These are phyloP conservation scores for Chrosomus eos DNA, from an alignment of 2,797 vertebrate species.

Conservation along the genomic window DNA sequence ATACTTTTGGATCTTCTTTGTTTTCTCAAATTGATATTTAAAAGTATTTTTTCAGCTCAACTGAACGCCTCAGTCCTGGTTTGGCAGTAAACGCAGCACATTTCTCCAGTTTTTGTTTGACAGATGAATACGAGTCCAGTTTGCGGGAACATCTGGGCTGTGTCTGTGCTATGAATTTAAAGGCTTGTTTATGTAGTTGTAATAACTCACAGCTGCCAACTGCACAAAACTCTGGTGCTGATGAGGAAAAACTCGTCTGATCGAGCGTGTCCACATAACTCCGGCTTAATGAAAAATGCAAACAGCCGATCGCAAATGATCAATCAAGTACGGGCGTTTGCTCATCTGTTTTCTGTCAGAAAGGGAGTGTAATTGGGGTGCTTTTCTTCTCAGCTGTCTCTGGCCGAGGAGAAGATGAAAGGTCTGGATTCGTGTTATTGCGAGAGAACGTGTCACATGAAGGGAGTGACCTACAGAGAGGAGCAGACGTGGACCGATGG, in stretches of 20 bases:
- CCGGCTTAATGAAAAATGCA: constrained; percentile 3
- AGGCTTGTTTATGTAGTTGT: constrained; percentile 4
- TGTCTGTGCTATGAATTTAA: constrained; percentile 19
- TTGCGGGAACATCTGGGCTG: constrained; percentile 2
- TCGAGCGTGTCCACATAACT: constrained; percentile 1
- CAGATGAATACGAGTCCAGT: constrained; percentile 5
- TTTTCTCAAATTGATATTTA: not conserved
- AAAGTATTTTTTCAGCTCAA: too few relatives aligned
- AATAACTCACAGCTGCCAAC: constrained; percentile 7
- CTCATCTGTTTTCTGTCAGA: not conserved
- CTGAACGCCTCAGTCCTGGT: not conserved
- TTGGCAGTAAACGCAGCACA: not conserved
- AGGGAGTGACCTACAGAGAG: constrained; percentile 82
- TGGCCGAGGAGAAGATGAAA: constrained; percentile 86
- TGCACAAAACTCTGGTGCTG: not conserved
- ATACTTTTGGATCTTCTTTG: not conserved
- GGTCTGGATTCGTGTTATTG: constrained; percentile 88
- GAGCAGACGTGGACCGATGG: constrained; percentile 85
- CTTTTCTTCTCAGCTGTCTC: constrained; percentile 74
- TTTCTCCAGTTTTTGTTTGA: not conserved
- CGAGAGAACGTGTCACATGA: constrained; percentile 84
- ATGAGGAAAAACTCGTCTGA: constrained; percentile 12
- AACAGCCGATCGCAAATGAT: not conserved
- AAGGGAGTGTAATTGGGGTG: not conserved
- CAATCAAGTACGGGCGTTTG: not conserved